Evolutionary conservation across 64 coral and sea anemone genomes (phyloP).

Genomic region (Hydrozoanthus tunicans): DNA sequence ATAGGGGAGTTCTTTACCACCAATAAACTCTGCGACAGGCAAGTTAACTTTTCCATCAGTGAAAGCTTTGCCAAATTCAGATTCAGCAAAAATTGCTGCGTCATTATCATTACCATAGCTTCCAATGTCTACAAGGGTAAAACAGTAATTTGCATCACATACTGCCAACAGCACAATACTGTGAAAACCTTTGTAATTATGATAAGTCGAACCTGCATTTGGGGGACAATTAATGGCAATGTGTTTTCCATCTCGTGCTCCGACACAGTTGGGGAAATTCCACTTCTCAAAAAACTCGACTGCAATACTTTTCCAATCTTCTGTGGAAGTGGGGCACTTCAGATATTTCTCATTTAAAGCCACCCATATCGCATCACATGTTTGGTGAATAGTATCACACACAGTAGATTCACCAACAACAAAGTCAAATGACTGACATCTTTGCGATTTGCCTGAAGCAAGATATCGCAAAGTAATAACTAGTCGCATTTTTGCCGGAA

Average conservation of each 20-base stretch:
- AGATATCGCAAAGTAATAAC: constrained; percentile 31
- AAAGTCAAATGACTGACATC: constrained; percentile 28
- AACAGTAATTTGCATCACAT: not conserved
- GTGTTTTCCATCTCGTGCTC: constrained; percentile 13
- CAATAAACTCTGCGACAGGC: constrained; percentile 13
- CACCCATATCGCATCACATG: constrained; percentile 11
- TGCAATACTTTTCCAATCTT: constrained; percentile 10
- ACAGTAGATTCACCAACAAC: constrained; percentile 22
- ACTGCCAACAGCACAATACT: not conserved
- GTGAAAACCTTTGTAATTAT: constrained; percentile 16
- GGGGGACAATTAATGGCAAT: constrained; percentile 7
- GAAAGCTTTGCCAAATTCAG: constrained; percentile 19
- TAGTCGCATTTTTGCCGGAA: constrained; percentile 47
- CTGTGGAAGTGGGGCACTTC: constrained; percentile 22
- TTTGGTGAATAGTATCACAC: constrained; percentile 11
- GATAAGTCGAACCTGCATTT: constrained; percentile 19
- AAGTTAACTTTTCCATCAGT: constrained; percentile 4
- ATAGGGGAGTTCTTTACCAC: constrained; percentile 27
- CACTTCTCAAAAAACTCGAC: constrained; percentile 13
- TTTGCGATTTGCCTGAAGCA: constrained; percentile 29
- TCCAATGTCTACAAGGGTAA: constrained; percentile 5
- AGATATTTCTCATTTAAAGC: constrained; percentile 16
- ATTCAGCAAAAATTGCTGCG: not conserved
- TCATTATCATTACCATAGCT: constrained; percentile 4
- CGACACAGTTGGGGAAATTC: constrained; percentile 8